Conservation (phyloP, 2,888 invertebrate genomes). For the Sisyra terminalis region DNA sequence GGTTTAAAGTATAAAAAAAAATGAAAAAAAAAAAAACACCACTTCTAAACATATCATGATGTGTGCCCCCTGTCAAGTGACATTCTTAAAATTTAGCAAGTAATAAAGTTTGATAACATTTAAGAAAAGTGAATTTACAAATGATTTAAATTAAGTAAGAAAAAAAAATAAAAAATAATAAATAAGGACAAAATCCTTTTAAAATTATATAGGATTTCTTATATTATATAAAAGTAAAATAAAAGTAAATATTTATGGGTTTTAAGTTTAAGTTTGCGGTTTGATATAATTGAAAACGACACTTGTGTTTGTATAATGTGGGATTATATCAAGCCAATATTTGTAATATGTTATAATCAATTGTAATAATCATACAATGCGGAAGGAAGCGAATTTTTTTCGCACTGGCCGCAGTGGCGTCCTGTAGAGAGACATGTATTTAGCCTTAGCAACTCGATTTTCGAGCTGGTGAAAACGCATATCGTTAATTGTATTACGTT, state of each 20-base stretch:
- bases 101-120: constrained; percentile 31
- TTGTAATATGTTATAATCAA: not conserved
- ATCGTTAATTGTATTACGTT: constrained; percentile 24
- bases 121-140: constrained; percentile 29
- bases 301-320: not conserved
- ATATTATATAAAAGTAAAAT: constrained; percentile 5
- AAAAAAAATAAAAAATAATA: constrained; percentile 2
- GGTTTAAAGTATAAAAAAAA: constrained; percentile 22
- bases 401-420: constrained; percentile 6
- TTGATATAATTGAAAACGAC: constrained; percentile 1
- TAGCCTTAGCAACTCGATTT: constrained; percentile 23
- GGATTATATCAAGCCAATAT: constrained; percentile 5
- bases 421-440: constrained; percentile 14
- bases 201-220: constrained; percentile 6
- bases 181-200: constrained; percentile 9
- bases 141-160: constrained; percentile 10
- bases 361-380: constrained; percentile 7
- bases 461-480: constrained; percentile 25
- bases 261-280: constrained; percentile 8
- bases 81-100: constrained; percentile 33
- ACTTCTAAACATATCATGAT: constrained; percentile 65
- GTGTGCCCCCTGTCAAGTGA: constrained; percentile 57
- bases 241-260: constrained; percentile 7
- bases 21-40: constrained; percentile 45
- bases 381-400: constrained; percentile 2